Evolutionary conservation across 2,797 vertebrate genomes (phyloP), one percentile per base, ranked within the genome.

Genomic region (Paedocypris micromegethes): DNA sequence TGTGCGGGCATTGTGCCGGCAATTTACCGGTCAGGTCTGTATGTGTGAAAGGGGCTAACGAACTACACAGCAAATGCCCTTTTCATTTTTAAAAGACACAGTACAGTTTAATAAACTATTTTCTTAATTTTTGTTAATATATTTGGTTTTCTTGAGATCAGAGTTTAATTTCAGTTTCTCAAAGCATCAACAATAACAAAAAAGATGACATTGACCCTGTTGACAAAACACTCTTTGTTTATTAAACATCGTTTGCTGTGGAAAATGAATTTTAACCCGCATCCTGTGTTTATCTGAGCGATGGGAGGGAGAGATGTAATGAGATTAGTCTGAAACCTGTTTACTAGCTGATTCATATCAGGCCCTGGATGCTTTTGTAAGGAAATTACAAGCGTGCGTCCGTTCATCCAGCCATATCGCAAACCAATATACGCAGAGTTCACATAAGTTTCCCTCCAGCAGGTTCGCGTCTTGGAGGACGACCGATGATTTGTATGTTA

Each of bases 241-340:
- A 4, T 43, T 44, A 39, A 50, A 37, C 2, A 3, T n/a, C 53
- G 9, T 60, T 60, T 73, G 38, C 9, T 47, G 39, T n/a, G 39
- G 2, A 46, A 43, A 3, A 62, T 66, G 9, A 23, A 9, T 54
- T 42, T 58, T 62, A 58, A 73, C 55, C 47, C 54, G 72, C 39
- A 37, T 78, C 69, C 58, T 70, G 62, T 76, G 80, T 81, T 84
- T 82, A 87, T 88, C 83, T 80, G 58, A 76, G 78, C 74, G 77
- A 77, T 74, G 72, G 72, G 74, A 83, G 80, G 74, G 77, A 7
- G 58, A 51, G 62, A 76, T 71, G 79, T 85, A 87, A 88, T 82
- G 79, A 82, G 82, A 89, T 89, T 85, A 85, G 77, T 73, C 74
- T 80, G 72, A 75, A 82, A 81, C 79, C 80, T 84, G 82, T 86